Evolutionary conservation across 2,113 vertebrate genomes (phyloP), one percentile per base, ranked within the genome.

Genomic region (Megalops atlanticus): DNA sequence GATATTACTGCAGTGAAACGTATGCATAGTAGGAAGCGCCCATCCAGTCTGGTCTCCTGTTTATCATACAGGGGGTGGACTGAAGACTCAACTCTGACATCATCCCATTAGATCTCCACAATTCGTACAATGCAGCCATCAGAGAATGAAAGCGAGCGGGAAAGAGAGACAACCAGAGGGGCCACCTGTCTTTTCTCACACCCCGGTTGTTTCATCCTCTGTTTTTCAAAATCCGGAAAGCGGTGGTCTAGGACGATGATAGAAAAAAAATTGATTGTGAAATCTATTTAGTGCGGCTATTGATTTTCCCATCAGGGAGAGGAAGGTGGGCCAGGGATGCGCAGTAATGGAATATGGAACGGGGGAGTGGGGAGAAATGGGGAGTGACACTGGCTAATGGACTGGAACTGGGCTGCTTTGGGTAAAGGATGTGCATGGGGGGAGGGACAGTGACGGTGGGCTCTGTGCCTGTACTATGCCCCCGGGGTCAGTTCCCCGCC

Each of bases 211-310:
- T 83, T 70, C 71, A 39, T 36, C 54, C 43, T 74, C 18, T 40
- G 41, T 38, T 70, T 81, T 74, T 81, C 24, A 83, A 73, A 64
- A 81, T 74, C 41, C 68, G 76, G 81, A 74, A 85, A 81, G 83
- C 83, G 76, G 78, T 71, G 54, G 36, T 76, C 81, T 81, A 83
- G 72, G 79, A 85, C 81, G 73, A 86, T 84, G 83, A 87, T 82
- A 84, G 86, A 84, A 85, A 86, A 87, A 87, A 86, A 87, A 86
- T 84, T 87, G 84, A 87, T 87, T 87, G 86, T 87, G 84, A 87
- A 87, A 87, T 84, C 86, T 84, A 84, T 86, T 87, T 86, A 86
- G 86, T 87, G 86, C 49, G 76, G 80, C 80, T 87, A 88, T 84
- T 83, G 87, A 87, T 87, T 88, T 85, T 79, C 76, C 76, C 83